A percentile compares a stretch with the other conserved stretches of the same genome.
These are phyloP conservation scores for Sylvietta virens DNA, from an alignment of 2,113 vertebrate genomes.

Conservation along the genomic window DNA sequence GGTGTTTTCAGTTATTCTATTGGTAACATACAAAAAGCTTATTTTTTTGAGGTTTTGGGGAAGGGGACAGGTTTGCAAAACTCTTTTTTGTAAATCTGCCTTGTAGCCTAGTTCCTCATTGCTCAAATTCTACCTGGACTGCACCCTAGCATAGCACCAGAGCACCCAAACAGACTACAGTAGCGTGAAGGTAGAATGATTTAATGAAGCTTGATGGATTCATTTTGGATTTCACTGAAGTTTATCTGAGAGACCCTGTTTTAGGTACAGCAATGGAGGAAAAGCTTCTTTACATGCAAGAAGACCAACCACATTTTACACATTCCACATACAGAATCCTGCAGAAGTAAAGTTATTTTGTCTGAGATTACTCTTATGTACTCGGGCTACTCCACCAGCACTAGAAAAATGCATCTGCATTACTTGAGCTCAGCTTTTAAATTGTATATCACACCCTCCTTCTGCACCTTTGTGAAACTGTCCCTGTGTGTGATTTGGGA, in stretches of 20 bases:
- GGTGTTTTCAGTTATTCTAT: neutral
- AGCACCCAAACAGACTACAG: neutral
- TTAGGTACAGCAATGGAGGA: neutral
- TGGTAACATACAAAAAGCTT: neutral
- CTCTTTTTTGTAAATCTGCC: neutral
- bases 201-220: neutral
- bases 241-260: neutral
- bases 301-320: neutral
- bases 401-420: neutral
- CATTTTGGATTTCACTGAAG: neutral
- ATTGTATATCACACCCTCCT: neutral
- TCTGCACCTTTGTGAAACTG: neutral
- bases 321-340: neutral
- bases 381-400: neutral
- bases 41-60: neutral
- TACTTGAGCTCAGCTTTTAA: neutral
- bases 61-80: neutral
- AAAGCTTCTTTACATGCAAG: neutral
- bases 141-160: neutral
- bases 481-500: neutral
- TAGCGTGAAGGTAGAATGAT: neutral
- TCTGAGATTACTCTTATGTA: neutral
- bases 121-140: neutral
- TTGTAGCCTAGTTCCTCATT: neutral
- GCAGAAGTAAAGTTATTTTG: neutral